Percentiles rank a stretch among this genome's conserved stretches.
Conservation (phyloP, 2,888 invertebrate species). For the Sclerodermus sp. region DNA sequence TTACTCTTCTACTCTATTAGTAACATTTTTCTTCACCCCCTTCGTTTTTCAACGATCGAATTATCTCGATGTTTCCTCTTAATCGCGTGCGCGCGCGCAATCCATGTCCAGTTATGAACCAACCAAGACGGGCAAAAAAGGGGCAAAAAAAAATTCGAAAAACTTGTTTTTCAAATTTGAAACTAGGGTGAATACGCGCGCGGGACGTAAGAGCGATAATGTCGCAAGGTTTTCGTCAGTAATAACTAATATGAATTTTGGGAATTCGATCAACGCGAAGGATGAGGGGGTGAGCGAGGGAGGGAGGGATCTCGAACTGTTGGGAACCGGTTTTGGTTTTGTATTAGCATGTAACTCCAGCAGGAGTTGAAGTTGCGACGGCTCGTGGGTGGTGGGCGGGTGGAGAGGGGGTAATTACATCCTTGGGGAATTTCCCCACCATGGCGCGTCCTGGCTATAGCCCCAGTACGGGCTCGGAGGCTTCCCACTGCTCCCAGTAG, state of each 20-base stretch:
- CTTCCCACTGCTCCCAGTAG: constrained; percentile 52
- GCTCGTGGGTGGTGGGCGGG: constrained; percentile 39
- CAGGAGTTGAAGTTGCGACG: constrained; percentile 54
- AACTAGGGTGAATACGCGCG: background rate
- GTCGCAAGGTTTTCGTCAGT: too few relatives aligned
- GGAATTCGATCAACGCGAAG: constrained; percentile 25
- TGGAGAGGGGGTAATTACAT: constrained; percentile 50
- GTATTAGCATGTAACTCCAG: constrained; percentile 55
- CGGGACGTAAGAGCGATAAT: background rate
- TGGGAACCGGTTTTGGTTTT: constrained; percentile 52
- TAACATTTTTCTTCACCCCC: too few relatives aligned
- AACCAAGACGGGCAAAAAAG: too few relatives aligned
- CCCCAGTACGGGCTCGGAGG: constrained; percentile 49
- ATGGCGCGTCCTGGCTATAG: constrained; percentile 39
- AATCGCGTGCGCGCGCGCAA: too few relatives aligned
- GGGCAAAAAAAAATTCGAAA: too few relatives aligned
- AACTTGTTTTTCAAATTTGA: background rate
- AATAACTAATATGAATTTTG: constrained; percentile 24
- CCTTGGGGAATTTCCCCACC: constrained; percentile 49
- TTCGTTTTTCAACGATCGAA: too few relatives aligned
- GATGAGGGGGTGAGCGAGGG: background rate
- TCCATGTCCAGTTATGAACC: too few relatives aligned
- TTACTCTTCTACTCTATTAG: too few relatives aligned
- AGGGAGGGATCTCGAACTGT: constrained; percentile 33
- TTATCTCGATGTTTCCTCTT: too few relatives aligned